Evolutionary conservation across 2,797 vertebrate species (phyloP).

Genomic region (Hapalemur alaotrensis): DNA sequence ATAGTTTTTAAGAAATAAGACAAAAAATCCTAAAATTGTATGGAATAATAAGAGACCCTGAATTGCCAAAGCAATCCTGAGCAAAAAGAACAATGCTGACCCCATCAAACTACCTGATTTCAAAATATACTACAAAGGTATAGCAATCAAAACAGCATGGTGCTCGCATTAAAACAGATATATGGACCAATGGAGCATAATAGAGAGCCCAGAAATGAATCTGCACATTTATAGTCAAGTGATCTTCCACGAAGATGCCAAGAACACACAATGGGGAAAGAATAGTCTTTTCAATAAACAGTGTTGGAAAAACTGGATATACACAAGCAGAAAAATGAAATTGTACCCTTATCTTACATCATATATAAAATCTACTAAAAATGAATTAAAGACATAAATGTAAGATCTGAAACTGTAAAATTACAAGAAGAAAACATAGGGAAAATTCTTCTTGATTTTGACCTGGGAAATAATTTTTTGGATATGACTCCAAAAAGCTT

Average conservation of each 20-base stretch:
- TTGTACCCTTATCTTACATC: background rate
- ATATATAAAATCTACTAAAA: background rate
- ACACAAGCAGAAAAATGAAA: background rate
- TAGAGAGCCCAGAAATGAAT: background rate
- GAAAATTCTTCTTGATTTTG: background rate
- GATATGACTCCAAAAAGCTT: background rate
- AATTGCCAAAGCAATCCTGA: background rate
- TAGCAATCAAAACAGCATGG: background rate
- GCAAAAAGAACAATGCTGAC: background rate
- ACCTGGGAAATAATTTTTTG: background rate
- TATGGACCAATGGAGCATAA: background rate
- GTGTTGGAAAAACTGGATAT: background rate
- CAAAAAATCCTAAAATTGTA: background rate
- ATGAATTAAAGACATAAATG: background rate
- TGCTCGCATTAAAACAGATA: background rate
- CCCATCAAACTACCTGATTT: background rate
- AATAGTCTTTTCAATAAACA: background rate
- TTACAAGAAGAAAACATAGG: background rate
- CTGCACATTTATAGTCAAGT: background rate
- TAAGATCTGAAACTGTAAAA: background rate
- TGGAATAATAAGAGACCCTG: background rate
- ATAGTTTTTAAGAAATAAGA: background rate
- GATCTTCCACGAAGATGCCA: background rate
- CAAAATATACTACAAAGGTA: background rate
- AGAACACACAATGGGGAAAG: background rate